These are phyloP conservation scores for Microplitis demolitor DNA, from an alignment of 1,140 invertebrate genomes.

Conservation along the genomic window DNA sequence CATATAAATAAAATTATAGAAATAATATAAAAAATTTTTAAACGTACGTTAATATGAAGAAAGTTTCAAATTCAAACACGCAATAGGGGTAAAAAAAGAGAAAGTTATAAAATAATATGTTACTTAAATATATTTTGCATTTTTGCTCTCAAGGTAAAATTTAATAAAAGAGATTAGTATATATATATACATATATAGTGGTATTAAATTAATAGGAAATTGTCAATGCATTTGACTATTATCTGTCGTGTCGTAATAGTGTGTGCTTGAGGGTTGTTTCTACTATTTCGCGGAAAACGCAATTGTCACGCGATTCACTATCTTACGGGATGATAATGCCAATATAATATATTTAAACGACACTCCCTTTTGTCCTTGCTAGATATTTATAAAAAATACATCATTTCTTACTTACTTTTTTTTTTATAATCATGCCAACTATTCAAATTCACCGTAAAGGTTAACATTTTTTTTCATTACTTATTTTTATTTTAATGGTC, in stretches of 20 bases:
- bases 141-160: not conserved
- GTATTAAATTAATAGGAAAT: slow-evolving; percentile 35
- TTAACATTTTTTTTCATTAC: no score
- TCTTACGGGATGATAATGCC: slow-evolving; percentile 40
- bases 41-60: not conserved
- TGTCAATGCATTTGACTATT: slow-evolving; percentile 33
- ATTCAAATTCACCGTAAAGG: no score
- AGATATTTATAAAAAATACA: not conserved
- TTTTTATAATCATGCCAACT: no score
- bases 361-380: slow-evolving; percentile 2
- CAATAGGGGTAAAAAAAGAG: not conserved
- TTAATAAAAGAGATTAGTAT: not conserved
- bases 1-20: not conserved
- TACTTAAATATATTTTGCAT: not conserved
- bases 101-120: not conserved
- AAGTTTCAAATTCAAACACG: not conserved
- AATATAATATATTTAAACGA: slow-evolving; percentile 8
- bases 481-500: no score
- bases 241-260: slow-evolving; percentile 13
- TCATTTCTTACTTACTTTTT: not conserved
- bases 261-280: slow-evolving; percentile 23
- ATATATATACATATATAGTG: slow-evolving; percentile 1
- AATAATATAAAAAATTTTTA: not conserved
- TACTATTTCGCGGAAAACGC: slow-evolving; percentile 40
- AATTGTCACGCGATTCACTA: slow-evolving; percentile 46